These are phyloP conservation scores for Pentalonia nigronervosa DNA, from an alignment of 1,140 invertebrate species.

Conservation along the genomic window DNA sequence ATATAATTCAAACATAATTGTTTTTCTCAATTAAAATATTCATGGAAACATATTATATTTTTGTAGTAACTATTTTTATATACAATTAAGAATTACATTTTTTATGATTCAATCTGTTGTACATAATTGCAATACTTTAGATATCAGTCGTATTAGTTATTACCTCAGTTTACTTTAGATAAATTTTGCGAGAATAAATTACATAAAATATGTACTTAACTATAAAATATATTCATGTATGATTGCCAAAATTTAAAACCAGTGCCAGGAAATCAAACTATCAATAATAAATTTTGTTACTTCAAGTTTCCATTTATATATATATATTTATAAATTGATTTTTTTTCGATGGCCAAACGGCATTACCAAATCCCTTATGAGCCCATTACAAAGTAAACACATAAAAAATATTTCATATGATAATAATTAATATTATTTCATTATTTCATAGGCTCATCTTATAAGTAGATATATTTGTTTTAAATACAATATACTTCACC, in stretches of 20 bases:
- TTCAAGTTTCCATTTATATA: neutral
- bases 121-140: neutral
- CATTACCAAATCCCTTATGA: slow-evolving; percentile 3
- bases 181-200: slow-evolving; percentile 42
- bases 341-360: neutral
- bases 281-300: slow-evolving; percentile 14
- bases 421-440: slow-evolving; percentile 38
- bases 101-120: neutral
- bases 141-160: neutral
- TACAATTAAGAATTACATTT: neutral
- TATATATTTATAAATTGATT: neutral
- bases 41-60: neutral
- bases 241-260: slow-evolving; percentile 27
- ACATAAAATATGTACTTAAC: slow-evolving; percentile 19
- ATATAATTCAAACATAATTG: neutral
- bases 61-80: neutral
- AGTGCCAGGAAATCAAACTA: slow-evolving; percentile 7
- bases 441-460: slow-evolving; percentile 28
- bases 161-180: neutral
- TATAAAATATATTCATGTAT: neutral
- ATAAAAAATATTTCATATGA: neutral
- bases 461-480: slow-evolving; percentile 27
- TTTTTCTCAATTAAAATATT: neutral
- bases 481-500: slow-evolving; percentile 43
- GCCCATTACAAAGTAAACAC: neutral